A percentile compares a stretch with the other conserved stretches of the same genome.
Conservation (phyloP, 2,113 vertebrate species). For the Entelurus aequoreus region DNA sequence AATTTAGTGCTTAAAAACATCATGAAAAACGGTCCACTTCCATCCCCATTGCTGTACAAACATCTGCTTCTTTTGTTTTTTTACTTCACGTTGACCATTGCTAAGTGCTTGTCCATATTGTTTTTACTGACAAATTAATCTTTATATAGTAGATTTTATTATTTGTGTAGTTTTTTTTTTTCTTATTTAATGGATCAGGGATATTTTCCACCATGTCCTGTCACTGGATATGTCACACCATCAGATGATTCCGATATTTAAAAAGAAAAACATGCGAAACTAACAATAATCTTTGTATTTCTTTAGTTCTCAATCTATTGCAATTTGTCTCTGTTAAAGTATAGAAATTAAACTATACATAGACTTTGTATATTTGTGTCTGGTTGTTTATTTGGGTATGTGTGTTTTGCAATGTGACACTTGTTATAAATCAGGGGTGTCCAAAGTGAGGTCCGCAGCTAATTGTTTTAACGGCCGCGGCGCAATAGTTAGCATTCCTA, state of each 20-base stretch:
- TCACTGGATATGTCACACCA: constrained; percentile 40
- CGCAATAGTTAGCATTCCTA: too few species aligned
- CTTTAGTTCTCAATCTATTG: constrained; percentile 55
- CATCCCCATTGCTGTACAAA: constrained; percentile 54
- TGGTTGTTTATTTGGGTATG: constrained; percentile 21
- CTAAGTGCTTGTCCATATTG: constrained; percentile 15
- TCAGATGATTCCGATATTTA: constrained; percentile 40
- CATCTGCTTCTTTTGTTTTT: constrained; percentile 29
- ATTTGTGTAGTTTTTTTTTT: constrained; percentile 31
- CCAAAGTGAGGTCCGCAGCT: too few species aligned
- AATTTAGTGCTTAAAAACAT: neutral
- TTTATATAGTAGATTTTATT: constrained; percentile 34
- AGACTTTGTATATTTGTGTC: constrained; percentile 62
- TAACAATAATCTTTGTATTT: constrained; percentile 58
- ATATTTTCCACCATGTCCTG: constrained; percentile 69
- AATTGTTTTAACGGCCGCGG: too few species aligned
- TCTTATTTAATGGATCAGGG: constrained; percentile 61
- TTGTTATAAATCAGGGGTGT: too few species aligned
- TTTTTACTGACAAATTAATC: constrained; percentile 50
- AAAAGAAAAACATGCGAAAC: constrained; percentile 14
- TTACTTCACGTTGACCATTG: constrained; percentile 28
- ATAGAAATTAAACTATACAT: constrained; percentile 64
- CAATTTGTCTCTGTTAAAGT: constrained; percentile 63
- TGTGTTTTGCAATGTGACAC: too few species aligned
- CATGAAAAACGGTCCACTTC: constrained; percentile 21